Percentiles rank a stretch among this genome's conserved stretches.
Conservation (phyloP, 1,140 invertebrate genomes). For the Brachionus plicatilis region DNA sequence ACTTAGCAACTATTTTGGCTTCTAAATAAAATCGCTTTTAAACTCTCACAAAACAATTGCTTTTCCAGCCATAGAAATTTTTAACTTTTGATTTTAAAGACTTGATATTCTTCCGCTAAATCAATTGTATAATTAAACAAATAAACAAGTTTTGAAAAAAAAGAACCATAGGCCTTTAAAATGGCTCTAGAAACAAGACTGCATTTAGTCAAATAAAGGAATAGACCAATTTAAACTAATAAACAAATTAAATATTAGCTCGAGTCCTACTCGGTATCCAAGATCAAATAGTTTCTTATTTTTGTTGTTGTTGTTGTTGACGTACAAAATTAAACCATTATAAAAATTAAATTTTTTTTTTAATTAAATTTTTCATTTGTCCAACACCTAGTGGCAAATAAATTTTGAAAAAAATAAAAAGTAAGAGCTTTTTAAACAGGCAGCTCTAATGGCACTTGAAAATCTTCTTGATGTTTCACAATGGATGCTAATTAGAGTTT, state of each 20-base stretch:
- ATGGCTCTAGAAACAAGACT: not conserved
- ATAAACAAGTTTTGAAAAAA: not conserved
- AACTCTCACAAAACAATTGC: not conserved
- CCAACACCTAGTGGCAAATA: not conserved
- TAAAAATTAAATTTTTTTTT: not conserved
- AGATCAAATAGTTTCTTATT: not conserved
- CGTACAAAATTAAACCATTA: not conserved
- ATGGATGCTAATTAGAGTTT: not conserved
- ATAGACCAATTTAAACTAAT: not conserved
- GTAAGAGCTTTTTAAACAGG: not conserved
- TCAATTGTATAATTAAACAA: not conserved
- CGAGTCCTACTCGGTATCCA: not conserved
- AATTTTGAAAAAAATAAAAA: not conserved
- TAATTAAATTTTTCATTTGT: not conserved
- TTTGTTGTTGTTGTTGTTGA: not conserved
- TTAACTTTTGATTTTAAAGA: not conserved
- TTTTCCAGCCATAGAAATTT: not conserved
- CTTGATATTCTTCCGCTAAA: not conserved
- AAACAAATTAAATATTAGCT: not conserved
- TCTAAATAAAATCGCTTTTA: not conserved
- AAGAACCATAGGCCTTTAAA: not conserved
- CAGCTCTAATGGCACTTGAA: constrained; percentile 27
- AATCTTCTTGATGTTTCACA: not conserved
- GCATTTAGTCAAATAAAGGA: not conserved
- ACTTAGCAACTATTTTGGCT: not conserved